Evolutionary conservation across 2,113 vertebrate genomes (phyloP), one percentile per base, ranked within the genome.

Genomic region (Coregonus clupeaformis): DNA sequence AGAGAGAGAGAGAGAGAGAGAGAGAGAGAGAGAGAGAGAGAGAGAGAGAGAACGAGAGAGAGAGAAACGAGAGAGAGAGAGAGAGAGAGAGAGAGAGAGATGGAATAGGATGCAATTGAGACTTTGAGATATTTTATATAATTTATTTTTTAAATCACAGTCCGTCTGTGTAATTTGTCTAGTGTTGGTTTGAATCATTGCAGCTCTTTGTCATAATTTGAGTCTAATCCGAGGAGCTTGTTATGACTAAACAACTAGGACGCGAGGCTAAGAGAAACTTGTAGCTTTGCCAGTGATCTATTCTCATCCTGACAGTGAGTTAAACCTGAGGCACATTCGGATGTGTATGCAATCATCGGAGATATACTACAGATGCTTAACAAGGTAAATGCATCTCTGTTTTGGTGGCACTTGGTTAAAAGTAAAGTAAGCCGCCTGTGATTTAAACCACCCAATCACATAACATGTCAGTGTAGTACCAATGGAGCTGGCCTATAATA

Each of bases 401-500:
- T 73, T n/a, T 3, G 74, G 36, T 42, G 36, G 36, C 36, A 42
- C 36, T 42, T 42, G 36, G 76, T 49, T 68, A 78, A 83, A n/a
- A 84, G 74, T 78, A 36, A 68, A 85, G 81, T 70, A 79, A 42
- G 81, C 77, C 63, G 82, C 72, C 71, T 65, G 36, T 42, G 67
- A 68, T 77, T 87, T 73, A 77, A 78, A 12, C 79, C 83, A 73
- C 74, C 69, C 76, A 66, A 84, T 82, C 70, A 66, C 82, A 42
- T 42, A 11, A 42, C 9, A 11, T 11, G 36, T 42, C 36, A 85
- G 75, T 77, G 75, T 65, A 66, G 79, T 81, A 82, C 73, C 76
- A 84, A 73, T 75, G 69, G 74, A 83, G 75, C 62, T 68, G 65
- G 67, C 63, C 68, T 77, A 66, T 74, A 69, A 82, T 85, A 84